These are phyloP conservation scores for Marasmarcha lunaedactyla DNA, from an alignment of 2,888 invertebrate genomes.

Conservation along the genomic window DNA sequence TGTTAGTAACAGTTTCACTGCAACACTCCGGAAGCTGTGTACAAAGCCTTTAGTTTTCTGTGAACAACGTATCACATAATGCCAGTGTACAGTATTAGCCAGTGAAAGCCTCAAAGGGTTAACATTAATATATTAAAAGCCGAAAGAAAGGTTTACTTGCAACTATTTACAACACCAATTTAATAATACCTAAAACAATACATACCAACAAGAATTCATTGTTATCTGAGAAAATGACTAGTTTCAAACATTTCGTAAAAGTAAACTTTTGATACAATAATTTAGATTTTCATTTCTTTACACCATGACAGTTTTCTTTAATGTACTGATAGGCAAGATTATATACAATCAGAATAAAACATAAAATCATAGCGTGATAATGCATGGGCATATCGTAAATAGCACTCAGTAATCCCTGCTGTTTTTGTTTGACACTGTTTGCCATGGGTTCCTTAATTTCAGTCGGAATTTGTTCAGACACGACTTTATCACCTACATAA, in stretches of 20 bases:
- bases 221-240: conserved; percentile 35
- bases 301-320: conserved; percentile 52
- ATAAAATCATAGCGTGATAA: conserved; percentile 63
- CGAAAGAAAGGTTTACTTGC: conserved; percentile 23
- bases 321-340: conserved; percentile 62
- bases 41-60: conserved; percentile 58
- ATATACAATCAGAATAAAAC: conserved; percentile 64
- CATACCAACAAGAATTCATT: no score
- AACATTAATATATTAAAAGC: conserved; percentile 26
- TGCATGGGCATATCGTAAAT: conserved; percentile 63
- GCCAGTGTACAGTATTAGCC: conserved; percentile 34
- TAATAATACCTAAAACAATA: no score
- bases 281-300: conserved; percentile 25
- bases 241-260: conserved; percentile 20
- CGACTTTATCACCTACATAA: no score
- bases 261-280: conserved; percentile 16
- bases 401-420: conserved; percentile 38
- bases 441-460: conserved; percentile 22
- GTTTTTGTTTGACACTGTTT: conserved; percentile 43
- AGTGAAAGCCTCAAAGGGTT: conserved; percentile 51
- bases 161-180: conserved; percentile 45
- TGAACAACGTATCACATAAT: conserved; percentile 49
- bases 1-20: conserved; percentile 61
- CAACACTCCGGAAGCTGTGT: conserved; percentile 70
- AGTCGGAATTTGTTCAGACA: no score